Base-by-base conservation (phyloP, 2,113 vertebrate genomes). In the Ancistrus triradiatus region DNA sequence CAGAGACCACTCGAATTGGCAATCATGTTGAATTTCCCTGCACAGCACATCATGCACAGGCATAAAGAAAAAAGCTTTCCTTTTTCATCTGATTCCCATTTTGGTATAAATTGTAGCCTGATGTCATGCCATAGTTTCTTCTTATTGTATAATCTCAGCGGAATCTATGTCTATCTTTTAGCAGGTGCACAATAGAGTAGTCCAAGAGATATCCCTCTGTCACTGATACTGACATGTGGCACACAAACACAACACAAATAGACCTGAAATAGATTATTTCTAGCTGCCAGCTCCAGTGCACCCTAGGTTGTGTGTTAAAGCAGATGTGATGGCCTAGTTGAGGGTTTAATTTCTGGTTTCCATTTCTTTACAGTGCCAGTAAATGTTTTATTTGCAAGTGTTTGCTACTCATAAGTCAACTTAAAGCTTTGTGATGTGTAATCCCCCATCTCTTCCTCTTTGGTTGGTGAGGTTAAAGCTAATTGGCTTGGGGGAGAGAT, bases 401-500 rank as follows among this genome's bases (percentile, higher is more conserved):
- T 62, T 61, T 28, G 49, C 38, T 53, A 14, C 49, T 66, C 50
- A 18, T 44, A 28, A 60, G n/a, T 60, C 48, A 33, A 18, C 37
- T 59, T 59, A 22, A 43, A 50, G 49, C 14, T 31, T 22, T 61
- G 25, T 22, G 17, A 38, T 35, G 43, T 43, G 11, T 42, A 52
- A 40, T 42, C 31, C 11, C 15, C 17, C n/a, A n/a, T n/a, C 43
- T 15, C 18, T 31, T 59, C 38, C 18, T 50, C 10, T 8, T 28
- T 85, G 86, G 84, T 44, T 86, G 81, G 81, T 80, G 81, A 47
- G 79, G 73, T 81, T 78, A 73, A 69, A 79, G 69, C 50, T 74
- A 78, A 87, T 84, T 86, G 86, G 78, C 80, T 86, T 86, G 85
- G 75, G 84, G 75, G 38, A 19, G 63, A 73, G 84, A 77, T 85